Evolutionary conservation across 2,113 vertebrate species (phyloP), one percentile per base, ranked within the genome.

Genomic region (Cardinalis cardinalis): DNA sequence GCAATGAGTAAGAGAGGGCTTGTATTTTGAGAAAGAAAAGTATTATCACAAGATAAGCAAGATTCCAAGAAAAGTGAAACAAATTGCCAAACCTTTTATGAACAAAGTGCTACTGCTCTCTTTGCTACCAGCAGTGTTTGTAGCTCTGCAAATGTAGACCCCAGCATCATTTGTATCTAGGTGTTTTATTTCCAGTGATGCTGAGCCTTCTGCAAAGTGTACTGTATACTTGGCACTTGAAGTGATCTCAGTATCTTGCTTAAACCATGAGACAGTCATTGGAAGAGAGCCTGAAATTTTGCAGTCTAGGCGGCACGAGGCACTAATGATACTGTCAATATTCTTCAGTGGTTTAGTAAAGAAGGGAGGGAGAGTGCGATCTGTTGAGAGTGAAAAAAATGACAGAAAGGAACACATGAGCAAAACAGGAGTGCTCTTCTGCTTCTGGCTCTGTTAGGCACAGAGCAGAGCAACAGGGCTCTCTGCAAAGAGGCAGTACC

Each of bases 231-330:
- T 99, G 76, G 96, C 92, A 60, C 98, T 98, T 89, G 98, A 60
- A 31, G 94, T 69, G 36, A 99, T 90, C 93, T 99, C 98, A 94
- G 94, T 98, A 14, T 98, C 98, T 28, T 99, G 98, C 96, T 99
- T 99, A 96, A 99, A 99, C 99, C 99, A 99, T 88, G 96, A 96
- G 60, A 99, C 90, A 4, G 97, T 98, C 98, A 99, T 99, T 56
- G 99, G 99, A 79, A 99, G 98, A 55, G 99, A 99, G 85, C 99
- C 99, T 85, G 99, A 98, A 78, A 99, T 98, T 95, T 98, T 99
- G 96, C 99, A 99, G 80, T 99, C 99, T 96, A 99, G 92, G 38
- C 91, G 98, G 72, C 98, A 97, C 0, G 97, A 95, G 19, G 95
- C 87, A 15, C 90, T 97, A 91, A 99, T 76, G 63, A 98, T 94